phyloP scores from a whole-genome alignment of 2,797 vertebrate genomes.

The Anableps anableps region DNA sequence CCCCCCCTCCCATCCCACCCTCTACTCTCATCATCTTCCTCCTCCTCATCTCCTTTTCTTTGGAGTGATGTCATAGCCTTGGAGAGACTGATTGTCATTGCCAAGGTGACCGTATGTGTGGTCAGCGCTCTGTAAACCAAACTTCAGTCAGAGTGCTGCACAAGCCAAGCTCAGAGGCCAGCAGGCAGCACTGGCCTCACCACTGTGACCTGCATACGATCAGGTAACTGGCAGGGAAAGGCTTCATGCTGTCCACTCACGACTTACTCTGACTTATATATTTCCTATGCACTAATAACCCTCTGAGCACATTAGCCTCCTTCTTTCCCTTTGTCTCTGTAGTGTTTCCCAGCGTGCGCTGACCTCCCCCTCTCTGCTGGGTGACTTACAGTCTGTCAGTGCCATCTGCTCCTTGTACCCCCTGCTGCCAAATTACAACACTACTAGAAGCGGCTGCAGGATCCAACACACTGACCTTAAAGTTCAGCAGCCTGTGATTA shows the following conservation, averaged over 20 bases:
- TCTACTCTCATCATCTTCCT: slow-evolving; percentile 20
- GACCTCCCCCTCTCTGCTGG: slow-evolving; percentile 62
- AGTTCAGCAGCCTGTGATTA: slow-evolving; percentile 67
- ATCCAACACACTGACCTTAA: slow-evolving; percentile 51
- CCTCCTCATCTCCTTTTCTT: slow-evolving; percentile 51
- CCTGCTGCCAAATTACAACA: slow-evolving; percentile 73
- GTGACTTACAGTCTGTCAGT: slow-evolving; percentile 84
- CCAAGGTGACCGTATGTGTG: slow-evolving; percentile 68
- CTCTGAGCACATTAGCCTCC: slow-evolving; percentile 33
- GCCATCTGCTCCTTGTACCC: slow-evolving; percentile 83
- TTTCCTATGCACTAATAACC: slow-evolving; percentile 31
- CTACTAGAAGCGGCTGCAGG: slow-evolving; percentile 49
- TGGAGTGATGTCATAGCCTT: slow-evolving; percentile 74
- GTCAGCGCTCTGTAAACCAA: slow-evolving; percentile 21
- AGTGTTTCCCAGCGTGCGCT: slow-evolving; percentile 64
- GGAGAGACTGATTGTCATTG: slow-evolving; percentile 61
- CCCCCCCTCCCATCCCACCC: background rate
- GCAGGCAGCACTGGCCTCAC: background rate
- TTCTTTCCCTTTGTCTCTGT: slow-evolving; percentile 55
- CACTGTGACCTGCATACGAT: background rate
- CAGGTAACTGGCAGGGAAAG: slow-evolving; percentile 10
- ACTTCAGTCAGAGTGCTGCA: slow-evolving; percentile 23
- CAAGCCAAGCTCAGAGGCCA: slow-evolving; percentile 53
- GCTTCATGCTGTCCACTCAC: slow-evolving; percentile 16
- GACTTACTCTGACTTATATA: slow-evolving; percentile 41